Conservation (phyloP, 2,797 vertebrate species). For the Selene dorsalis region DNA sequence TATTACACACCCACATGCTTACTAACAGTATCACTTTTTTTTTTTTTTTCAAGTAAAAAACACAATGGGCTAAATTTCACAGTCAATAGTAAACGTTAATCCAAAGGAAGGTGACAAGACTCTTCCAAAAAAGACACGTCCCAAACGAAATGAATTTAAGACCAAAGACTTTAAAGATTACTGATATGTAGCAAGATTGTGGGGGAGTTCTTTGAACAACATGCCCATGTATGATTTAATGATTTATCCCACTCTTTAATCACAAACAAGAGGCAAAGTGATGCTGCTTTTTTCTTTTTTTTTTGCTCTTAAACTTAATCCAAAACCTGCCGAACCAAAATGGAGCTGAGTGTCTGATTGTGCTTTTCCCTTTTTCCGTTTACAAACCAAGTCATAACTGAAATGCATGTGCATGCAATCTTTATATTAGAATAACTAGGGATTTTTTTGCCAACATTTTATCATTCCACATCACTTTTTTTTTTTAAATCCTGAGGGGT, state of each 20-base stretch:
- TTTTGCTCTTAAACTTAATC: neutral
- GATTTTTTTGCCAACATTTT: constrained; percentile 12
- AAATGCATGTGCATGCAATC: constrained; percentile 52
- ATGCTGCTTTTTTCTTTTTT: neutral
- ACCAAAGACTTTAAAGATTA: constrained; percentile 3
- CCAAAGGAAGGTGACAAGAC: constrained; percentile 50
- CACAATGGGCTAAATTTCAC: constrained; percentile 74
- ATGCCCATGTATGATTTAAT: constrained; percentile 19
- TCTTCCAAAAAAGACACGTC: neutral
- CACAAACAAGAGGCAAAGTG: neutral
- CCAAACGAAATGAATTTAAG: constrained; percentile 17
- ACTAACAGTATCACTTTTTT: constrained; percentile 68
- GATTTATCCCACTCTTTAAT: constrained; percentile 13
- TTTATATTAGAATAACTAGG: constrained; percentile 17
- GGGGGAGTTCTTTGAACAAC: constrained; percentile 1
- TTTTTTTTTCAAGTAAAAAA: constrained; percentile 69
- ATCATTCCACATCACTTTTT: constrained; percentile 13
- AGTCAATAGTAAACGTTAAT: constrained; percentile 70
- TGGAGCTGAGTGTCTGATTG: constrained; percentile 36
- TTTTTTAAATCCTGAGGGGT: constrained; percentile 47
- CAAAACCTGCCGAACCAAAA: constrained; percentile 12
- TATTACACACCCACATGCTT: constrained; percentile 77
- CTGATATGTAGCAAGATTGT: constrained; percentile 35
- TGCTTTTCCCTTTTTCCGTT: constrained; percentile 61
- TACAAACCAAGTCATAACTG: constrained; percentile 10